Conservation (phyloP, 2,797 vertebrate species). For the Orientallactaga sibirica region DNA sequence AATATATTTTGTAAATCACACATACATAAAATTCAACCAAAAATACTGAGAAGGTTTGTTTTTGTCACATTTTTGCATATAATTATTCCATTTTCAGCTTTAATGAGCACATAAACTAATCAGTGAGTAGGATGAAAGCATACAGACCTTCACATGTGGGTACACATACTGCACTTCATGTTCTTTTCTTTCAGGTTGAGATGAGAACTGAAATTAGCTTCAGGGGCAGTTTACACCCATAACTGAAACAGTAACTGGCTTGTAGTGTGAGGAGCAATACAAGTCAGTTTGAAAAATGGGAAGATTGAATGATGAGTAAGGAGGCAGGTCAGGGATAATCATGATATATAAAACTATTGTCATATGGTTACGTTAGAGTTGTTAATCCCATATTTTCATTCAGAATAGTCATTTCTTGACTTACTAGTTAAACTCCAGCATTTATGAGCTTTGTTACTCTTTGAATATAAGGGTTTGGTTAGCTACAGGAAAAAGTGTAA, state of each 20-base stretch:
- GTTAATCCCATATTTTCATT: not conserved
- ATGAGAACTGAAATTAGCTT: constrained; percentile 15
- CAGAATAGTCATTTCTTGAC: constrained; percentile 3
- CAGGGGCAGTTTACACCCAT: constrained; percentile 13
- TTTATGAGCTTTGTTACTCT: not conserved
- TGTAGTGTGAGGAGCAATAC: constrained; percentile 28
- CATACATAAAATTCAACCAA: constrained; percentile 32
- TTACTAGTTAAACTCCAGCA: not conserved
- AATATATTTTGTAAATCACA: constrained; percentile 44
- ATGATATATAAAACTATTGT: constrained; percentile 1
- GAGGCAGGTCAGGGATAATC: not conserved
- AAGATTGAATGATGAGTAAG: not conserved
- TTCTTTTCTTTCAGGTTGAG: constrained; percentile 11
- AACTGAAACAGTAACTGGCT: not conserved
- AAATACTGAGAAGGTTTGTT: not conserved
- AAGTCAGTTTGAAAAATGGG: constrained; percentile 32
- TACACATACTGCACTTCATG: not conserved
- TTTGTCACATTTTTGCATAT: constrained; percentile 7
- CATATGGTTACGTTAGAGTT: not conserved
- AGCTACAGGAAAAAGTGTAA: not conserved
- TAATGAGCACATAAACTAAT: constrained; percentile 7
- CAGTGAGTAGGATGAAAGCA: not conserved
- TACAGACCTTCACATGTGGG: not conserved
- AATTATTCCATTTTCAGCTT: not conserved
- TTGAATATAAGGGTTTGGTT: constrained; percentile 3